These are phyloP conservation scores for Cheilosia soror DNA, from an alignment of 2,888 invertebrate species.

Conservation along the genomic window DNA sequence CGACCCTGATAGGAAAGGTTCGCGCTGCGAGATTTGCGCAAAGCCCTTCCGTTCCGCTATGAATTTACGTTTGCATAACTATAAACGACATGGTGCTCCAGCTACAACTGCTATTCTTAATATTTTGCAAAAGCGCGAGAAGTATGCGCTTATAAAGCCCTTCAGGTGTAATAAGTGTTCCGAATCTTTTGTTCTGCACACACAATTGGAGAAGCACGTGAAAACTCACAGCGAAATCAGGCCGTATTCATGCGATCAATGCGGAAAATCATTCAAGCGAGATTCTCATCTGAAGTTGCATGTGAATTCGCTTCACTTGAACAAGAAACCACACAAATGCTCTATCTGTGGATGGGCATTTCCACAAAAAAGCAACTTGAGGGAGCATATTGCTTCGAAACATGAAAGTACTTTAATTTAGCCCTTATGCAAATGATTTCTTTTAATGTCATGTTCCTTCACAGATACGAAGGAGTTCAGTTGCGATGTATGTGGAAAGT, in stretches of 20 bases:
- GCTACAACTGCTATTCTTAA: conserved; percentile 11
- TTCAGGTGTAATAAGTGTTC: conserved; percentile 50
- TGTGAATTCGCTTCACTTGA: conserved; percentile 32
- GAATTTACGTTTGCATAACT: conserved; percentile 55
- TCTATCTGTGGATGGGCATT: conserved; percentile 41
- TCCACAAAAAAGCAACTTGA: conserved; percentile 40
- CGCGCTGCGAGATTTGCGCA: conserved; percentile 32
- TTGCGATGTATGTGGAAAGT: conserved; percentile 44
- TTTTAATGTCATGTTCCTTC: background rate
- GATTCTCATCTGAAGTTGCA: conserved; percentile 61
- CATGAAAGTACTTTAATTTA: conserved; percentile 38
- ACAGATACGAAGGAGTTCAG: conserved; percentile 45
- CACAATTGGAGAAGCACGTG: conserved; percentile 46
- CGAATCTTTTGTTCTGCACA: conserved; percentile 50
- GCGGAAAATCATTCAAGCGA: conserved; percentile 47
- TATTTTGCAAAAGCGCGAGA: conserved; percentile 30
- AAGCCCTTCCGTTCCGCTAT: conserved; percentile 29
- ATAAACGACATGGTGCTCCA: conserved; percentile 44
- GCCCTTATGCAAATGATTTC: background rate
- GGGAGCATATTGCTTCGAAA: conserved; percentile 41
- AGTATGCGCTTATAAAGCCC: conserved; percentile 16
- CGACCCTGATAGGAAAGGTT: conserved; percentile 9
- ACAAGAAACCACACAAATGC: conserved; percentile 56
- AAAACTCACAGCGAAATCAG: conserved; percentile 51
- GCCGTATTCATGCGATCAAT: conserved; percentile 19